Conservation (phyloP, 2,113 vertebrate genomes). For the Nothocercus nigrocapillus region DNA sequence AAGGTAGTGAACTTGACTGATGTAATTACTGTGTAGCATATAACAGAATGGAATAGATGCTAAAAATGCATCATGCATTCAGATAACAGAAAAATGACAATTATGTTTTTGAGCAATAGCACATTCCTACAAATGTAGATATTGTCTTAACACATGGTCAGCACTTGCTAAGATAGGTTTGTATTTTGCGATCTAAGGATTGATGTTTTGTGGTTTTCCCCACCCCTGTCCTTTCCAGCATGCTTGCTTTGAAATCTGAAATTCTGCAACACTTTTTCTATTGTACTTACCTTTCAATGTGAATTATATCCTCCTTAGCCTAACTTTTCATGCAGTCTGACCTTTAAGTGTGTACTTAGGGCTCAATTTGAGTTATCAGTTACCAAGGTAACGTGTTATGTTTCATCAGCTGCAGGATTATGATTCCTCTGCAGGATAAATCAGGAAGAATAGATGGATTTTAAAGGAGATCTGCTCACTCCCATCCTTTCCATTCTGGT, state of each 20-base stretch:
- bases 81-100: background rate
- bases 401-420: conserved; percentile 63
- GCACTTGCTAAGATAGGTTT: background rate
- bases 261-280: background rate
- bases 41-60: background rate
- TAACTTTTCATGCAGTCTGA: conserved; percentile 41
- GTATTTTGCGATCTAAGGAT: background rate
- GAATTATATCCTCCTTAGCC: conserved; percentile 1
- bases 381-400: conserved; percentile 67
- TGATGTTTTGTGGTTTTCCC: background rate
- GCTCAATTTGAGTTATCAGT: conserved; percentile 54
- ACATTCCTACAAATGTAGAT: background rate
- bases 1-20: background rate
- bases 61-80: accelerated
- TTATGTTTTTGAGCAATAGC: background rate
- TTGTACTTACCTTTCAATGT: background rate
- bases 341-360: conserved; percentile 53
- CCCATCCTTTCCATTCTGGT: background rate
- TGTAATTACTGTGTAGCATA: background rate
- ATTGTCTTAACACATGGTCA: background rate
- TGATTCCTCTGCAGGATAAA: conserved; percentile 62
- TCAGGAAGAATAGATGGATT: conserved; percentile 10
- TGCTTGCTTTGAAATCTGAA: background rate
- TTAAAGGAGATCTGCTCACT: background rate
- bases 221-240: background rate